These are phyloP conservation scores for Halictus ligatus DNA, from an alignment of 2,888 invertebrate genomes.

Conservation along the genomic window DNA sequence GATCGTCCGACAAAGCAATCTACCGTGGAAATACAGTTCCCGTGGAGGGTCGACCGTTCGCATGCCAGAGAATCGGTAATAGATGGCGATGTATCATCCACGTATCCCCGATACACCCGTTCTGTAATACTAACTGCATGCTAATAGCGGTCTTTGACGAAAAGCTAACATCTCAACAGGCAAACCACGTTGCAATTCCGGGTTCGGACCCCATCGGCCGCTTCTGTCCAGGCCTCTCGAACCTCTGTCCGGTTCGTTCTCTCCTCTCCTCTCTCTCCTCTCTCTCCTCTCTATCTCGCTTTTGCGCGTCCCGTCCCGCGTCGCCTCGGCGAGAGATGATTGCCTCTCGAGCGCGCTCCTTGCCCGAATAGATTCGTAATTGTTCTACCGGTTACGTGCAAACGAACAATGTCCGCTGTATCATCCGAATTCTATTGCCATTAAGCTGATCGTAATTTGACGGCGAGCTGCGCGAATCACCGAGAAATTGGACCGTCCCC, in stretches of 20 bases:
- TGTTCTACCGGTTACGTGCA: slow-evolving; percentile 51
- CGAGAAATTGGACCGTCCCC: slow-evolving; percentile 9
- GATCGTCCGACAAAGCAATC: slow-evolving; percentile 56
- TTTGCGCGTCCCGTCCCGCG: background rate
- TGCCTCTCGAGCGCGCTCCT: slow-evolving; percentile 57
- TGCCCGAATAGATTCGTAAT: slow-evolving; percentile 56
- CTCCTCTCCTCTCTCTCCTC: slow-evolving; percentile 4
- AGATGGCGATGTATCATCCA: slow-evolving; percentile 52
- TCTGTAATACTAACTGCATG: slow-evolving; percentile 76
- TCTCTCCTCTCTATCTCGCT: background rate
- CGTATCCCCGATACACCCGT: slow-evolving; percentile 61
- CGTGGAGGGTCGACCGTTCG: slow-evolving; percentile 47
- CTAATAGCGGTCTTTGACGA: slow-evolving; percentile 78
- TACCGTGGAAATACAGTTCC: slow-evolving; percentile 16
- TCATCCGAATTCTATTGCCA: slow-evolving; percentile 15
- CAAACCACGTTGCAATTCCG: slow-evolving; percentile 68
- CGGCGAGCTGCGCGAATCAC: slow-evolving; percentile 13
- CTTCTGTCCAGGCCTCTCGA: slow-evolving; percentile 23
- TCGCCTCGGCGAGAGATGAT: slow-evolving; percentile 55
- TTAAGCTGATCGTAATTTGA: slow-evolving; percentile 33
- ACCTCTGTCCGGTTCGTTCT: slow-evolving; percentile 3
- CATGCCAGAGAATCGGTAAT: slow-evolving; percentile 69
- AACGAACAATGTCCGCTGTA: slow-evolving; percentile 54
- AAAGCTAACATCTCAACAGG: slow-evolving; percentile 76
- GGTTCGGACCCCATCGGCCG: slow-evolving; percentile 20